phyloP scores from a whole-genome alignment of 2,113 vertebrate genomes.

The Diphyllodes magnificus region DNA sequence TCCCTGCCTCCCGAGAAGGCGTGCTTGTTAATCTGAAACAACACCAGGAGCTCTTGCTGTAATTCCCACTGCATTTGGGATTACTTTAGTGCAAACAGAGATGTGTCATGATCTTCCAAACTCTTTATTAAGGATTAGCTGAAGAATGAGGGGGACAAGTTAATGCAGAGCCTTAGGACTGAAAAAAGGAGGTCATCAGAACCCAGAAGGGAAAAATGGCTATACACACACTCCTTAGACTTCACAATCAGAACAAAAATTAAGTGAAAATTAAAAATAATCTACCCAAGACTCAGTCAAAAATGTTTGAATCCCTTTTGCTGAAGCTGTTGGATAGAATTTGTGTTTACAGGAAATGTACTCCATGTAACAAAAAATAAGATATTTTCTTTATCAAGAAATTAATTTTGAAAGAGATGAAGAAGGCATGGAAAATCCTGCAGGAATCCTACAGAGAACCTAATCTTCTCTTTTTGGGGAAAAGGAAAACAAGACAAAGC shows the following conservation, averaged over 20 bases:
- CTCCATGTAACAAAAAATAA: neutral
- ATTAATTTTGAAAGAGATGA: neutral
- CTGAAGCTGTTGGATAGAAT: neutral
- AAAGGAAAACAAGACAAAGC: neutral
- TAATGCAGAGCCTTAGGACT: neutral
- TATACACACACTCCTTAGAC: neutral
- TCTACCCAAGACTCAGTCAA: neutral
- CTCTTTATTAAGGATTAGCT: neutral
- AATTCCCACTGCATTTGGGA: neutral
- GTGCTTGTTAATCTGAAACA: constrained; percentile 89
- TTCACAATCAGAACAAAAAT: neutral
- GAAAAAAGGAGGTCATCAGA: neutral
- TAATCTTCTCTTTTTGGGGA: neutral
- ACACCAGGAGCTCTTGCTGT: neutral
- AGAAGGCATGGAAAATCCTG: neutral
- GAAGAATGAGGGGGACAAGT: neutral
- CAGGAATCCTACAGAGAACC: neutral
- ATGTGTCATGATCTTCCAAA: neutral
- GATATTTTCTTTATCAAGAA: neutral
- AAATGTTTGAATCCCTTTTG: neutral
- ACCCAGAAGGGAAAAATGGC: neutral
- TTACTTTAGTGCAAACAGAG: neutral
- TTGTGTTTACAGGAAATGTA: neutral
- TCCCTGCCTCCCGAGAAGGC: constrained; percentile 96
- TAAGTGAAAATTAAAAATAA: neutral